phyloP scores from a whole-genome alignment of 2,888 invertebrate species.

The Cantharis flavilabris region DNA sequence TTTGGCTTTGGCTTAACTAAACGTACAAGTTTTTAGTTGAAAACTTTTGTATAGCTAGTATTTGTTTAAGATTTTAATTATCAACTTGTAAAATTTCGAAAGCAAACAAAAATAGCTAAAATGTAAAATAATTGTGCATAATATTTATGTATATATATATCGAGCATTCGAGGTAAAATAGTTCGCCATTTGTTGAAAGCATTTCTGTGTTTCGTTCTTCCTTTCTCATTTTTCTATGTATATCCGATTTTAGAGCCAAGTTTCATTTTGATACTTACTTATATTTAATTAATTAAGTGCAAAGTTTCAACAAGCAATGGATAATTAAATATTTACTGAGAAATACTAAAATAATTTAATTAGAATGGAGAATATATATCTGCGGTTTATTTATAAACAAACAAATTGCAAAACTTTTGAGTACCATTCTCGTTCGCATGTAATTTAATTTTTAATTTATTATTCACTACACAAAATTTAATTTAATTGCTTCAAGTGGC shows the following conservation, averaged over 20 bases:
- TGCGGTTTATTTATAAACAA: not conserved
- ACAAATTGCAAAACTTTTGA: not conserved
- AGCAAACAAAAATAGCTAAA: not conserved
- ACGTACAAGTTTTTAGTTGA: not conserved
- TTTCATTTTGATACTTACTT: conserved; percentile 7
- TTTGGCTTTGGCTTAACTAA: too few species aligned
- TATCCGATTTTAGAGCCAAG: conserved; percentile 11
- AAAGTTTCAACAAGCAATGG: not conserved
- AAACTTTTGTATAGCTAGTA: not conserved
- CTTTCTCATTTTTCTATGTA: conserved; percentile 13
- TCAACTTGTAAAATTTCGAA: not conserved
- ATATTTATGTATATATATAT: not conserved
- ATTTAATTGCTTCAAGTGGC: not conserved
- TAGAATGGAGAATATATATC: not conserved
- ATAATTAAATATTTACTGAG: not conserved
- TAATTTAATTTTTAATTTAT: not conserved
- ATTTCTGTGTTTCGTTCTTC: conserved; percentile 21
- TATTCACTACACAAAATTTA: not conserved
- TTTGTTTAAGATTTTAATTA: not conserved
- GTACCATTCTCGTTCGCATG: not conserved
- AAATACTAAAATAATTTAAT: not conserved
- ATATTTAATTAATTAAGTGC: conserved; percentile 15
- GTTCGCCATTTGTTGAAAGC: conserved; percentile 21
- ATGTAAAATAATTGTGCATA: not conserved
- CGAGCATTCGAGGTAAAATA: not conserved